Percentiles rank a stretch among this genome's conserved stretches.
Evolutionary conservation across 2,797 vertebrate genomes (phyloP).

Genomic region (Salarias fasciatus): DNA sequence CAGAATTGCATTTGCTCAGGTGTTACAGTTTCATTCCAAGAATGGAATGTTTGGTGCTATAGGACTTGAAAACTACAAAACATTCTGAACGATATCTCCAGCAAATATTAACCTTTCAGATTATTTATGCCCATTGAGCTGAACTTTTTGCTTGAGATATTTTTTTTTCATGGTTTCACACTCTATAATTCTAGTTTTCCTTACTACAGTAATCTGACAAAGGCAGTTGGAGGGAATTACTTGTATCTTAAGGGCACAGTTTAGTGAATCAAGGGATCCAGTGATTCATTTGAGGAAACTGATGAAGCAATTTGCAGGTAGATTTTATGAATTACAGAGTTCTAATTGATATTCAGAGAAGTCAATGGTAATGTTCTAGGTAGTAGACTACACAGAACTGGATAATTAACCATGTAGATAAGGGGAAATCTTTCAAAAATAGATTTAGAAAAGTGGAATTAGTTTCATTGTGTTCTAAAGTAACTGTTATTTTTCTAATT

Average conservation of each 20-base stretch:
- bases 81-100: no score
- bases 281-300: neutral
- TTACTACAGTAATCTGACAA: conserved; percentile 4
- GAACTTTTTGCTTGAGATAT: no score
- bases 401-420: conserved; percentile 2
- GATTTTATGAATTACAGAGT: conserved; percentile 2
- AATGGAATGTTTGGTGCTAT: no score
- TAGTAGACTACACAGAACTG: neutral
- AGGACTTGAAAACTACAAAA: no score
- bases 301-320: conserved; percentile 7
- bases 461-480: neutral
- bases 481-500: neutral
- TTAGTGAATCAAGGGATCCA: neutral
- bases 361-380: neutral
- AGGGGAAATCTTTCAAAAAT: neutral
- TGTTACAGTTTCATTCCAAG: no score
- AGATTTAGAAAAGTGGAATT: neutral
- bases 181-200: neutral
- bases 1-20: no score
- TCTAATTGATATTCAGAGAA: neutral
- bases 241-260: conserved; percentile 10
- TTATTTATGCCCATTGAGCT: no score
- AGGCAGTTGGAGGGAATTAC: conserved; percentile 16
- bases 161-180: no score
- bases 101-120: no score